Conservation (phyloP, 2,113 vertebrate species). For the Oriolus oriolus region DNA sequence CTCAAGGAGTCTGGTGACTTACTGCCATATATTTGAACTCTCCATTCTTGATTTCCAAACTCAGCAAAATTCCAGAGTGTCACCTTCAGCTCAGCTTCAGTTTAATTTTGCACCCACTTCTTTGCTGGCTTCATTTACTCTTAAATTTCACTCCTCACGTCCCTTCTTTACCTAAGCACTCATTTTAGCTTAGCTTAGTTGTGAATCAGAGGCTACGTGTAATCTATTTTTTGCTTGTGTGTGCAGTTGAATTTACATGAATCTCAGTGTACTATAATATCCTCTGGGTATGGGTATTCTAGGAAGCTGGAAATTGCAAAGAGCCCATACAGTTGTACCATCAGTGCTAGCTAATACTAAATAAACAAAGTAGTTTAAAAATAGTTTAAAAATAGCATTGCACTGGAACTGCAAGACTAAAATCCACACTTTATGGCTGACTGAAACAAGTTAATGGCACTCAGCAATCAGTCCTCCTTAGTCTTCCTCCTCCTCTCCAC, state of each 20-base stretch:
- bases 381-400: neutral
- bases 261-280: neutral
- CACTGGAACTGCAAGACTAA: neutral
- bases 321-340: neutral
- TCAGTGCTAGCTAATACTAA: neutral
- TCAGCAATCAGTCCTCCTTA: neutral
- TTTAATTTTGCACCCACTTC: neutral
- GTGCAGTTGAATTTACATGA: neutral
- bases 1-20: neutral
- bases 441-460: neutral
- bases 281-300: neutral
- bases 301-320: neutral
- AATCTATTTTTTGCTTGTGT: neutral
- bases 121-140: neutral
- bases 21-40: neutral
- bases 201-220: neutral
- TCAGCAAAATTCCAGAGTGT: neutral
- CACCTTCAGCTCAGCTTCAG: neutral
- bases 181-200: neutral
- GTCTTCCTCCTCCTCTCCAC: neutral
- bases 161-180: neutral
- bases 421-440: neutral
- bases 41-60: neutral
- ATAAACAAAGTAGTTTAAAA: neutral
- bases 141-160: neutral